Evolutionary conservation across 2,888 invertebrate genomes (phyloP).

Genomic region (Polydrusus pterygomalis): DNA sequence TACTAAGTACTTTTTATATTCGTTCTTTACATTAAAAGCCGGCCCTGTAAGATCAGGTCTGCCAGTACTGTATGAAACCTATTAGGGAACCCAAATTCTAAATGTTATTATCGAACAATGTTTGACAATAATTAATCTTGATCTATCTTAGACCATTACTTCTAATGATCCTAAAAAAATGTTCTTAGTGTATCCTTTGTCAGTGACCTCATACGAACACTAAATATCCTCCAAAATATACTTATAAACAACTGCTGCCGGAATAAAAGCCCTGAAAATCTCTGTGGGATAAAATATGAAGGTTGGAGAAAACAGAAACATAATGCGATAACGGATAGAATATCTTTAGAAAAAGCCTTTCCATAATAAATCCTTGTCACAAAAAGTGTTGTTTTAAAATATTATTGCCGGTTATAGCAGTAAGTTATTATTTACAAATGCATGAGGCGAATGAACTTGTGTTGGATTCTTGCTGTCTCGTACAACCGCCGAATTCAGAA

Average conservation of each 20-base stretch:
- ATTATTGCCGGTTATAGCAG: too few relatives aligned
- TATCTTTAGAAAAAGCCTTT: neutral
- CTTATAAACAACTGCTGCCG: neutral
- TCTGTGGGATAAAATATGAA: constrained; percentile 4
- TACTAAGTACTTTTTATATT: too few relatives aligned
- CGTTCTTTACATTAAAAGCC: too few relatives aligned
- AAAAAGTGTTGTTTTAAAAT: neutral
- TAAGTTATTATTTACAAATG: too few relatives aligned
- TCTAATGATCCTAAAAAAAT: neutral
- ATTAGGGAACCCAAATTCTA: too few relatives aligned
- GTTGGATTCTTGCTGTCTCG: too few relatives aligned
- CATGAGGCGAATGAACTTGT: too few relatives aligned
- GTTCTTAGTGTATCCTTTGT: neutral
- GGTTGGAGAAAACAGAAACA: neutral
- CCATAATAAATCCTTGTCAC: neutral
- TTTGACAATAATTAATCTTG: neutral
- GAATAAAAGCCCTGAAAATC: constrained; percentile 1
- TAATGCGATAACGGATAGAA: neutral
- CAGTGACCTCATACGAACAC: neutral
- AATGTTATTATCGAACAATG: too few relatives aligned
- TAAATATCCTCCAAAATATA: constrained; percentile 11
- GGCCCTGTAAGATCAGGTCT: too few relatives aligned
- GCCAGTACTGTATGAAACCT: too few relatives aligned
- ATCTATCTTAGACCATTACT: neutral
- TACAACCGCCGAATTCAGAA: too few relatives aligned